Evolutionary conservation across 1,140 invertebrate genomes (phyloP), one percentile per base, ranked within the genome.

Genomic region (Temnothorax nylanderi): DNA sequence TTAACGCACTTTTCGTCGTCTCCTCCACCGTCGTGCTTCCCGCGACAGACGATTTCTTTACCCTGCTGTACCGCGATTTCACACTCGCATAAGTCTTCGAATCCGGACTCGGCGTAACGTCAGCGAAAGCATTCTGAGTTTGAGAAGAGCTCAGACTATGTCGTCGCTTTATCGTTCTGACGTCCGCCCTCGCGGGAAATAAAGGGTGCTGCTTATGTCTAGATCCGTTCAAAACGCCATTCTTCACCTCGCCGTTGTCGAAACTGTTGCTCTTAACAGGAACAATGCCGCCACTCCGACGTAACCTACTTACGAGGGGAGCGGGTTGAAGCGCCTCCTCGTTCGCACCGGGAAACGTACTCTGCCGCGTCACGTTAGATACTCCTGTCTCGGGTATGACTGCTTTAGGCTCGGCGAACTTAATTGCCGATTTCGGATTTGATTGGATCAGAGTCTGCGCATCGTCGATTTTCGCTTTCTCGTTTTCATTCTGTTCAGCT

Each of bases 41-140:
- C 3, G 56, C 37, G 10, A 86, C 41, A 6, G 84, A 60, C 7
- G 85, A 18, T 47, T 88, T 89, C 32, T 77, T 11, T 81, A 72
- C 18, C 18, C 88, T 93, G 8, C 85, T 93, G 13, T 93, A 87
- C 67, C 91, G 87, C 34, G 85, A 87, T 8, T 89, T 90, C 2
- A 90, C 67, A 11, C 26, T 76, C 7, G 88, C 76, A 37, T 90
- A 92, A 8, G 88, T 85, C 6, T 92, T 92, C 16, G 89, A 13
- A 11, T 90, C 88, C 41, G 47, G 37, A 16, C 32, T 41, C 47
- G 54, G 58, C 81, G 41, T n/a, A 0, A 56, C 6, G 34, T 88
- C 62, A 2, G 13, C 18, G 0, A 77, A 16, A 26, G 41, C 51
- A 65, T 87, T 88, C 10, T 88, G 91, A 0, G 81, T 49, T 18